Evolutionary conservation across 2,797 vertebrate species (phyloP), one percentile per base, ranked within the genome.

Genomic region (Oreortyx pictus): DNA sequence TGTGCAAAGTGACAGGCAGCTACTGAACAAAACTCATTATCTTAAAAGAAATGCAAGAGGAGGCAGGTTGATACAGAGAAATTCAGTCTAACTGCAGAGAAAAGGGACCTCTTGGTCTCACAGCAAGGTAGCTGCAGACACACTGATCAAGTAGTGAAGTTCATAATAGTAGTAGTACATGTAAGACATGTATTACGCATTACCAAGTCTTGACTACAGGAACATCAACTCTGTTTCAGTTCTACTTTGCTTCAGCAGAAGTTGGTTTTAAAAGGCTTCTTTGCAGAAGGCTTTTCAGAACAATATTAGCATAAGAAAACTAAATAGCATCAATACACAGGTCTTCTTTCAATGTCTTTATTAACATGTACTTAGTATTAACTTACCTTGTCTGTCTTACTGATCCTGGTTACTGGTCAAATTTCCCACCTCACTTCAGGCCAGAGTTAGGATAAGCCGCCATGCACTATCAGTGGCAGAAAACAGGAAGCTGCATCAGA

Each of bases 401-500:
- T 78, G 83, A 66, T 76, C 44, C 47, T 77, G 60, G 39, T 68
- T 66, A 49, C 4, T 27, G 47, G 60, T 77, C 25, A 57, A 54
- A 78, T 82, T 85, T 88, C 31, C 82, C 75, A 59, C 92, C 73
- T 96, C 80, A 93, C 85, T 95, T 93, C 84, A 88, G 88, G 61
- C 70, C 76, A 81, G 46, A 88, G 41, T 44, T 11, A 81, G 61
- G 85, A 70, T 61, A 78, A 92, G 75, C 37, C 50, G 84, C 96
- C 96, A 97, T 96, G 83, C 95, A 96, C 91, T 72, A 14, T 6
- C 43, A 82, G 35, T 50, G 46, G 25, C 82, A 86, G 61, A 64
- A 80, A 78, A 76, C 60, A 75, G 66, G 18, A 89, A 93, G 33
- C 93, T 96, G 87, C 47, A 93, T 35, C 11, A 82, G 47, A 87